Percentiles rank a stretch among this genome's conserved stretches.
phyloP scores from a whole-genome alignment of 2,113 vertebrate species.

The Oryzias melastigma region DNA sequence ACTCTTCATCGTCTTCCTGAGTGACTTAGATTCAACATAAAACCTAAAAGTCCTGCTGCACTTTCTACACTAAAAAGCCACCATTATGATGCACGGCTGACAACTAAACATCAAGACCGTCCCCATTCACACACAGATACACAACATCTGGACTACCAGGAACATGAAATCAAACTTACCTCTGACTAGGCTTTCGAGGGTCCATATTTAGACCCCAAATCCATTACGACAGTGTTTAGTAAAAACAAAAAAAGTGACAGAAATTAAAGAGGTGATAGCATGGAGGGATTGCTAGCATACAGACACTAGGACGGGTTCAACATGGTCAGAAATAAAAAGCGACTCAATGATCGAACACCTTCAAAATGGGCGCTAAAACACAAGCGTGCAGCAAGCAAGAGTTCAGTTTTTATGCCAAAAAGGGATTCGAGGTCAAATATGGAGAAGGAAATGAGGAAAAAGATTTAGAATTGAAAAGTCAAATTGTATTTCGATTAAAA shows the following conservation, averaged over 20 bases:
- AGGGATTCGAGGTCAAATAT: too few relatives aligned
- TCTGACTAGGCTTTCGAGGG: conserved; percentile 67
- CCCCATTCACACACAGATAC: conserved; percentile 27
- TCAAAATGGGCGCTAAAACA: conserved; percentile 14
- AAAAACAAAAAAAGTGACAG: conserved; percentile 65
- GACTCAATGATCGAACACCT: background rate
- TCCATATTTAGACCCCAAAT: conserved; percentile 71
- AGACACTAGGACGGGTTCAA: conserved; percentile 1
- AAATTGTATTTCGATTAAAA: too few relatives aligned
- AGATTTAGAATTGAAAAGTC: too few relatives aligned
- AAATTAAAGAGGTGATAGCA: conserved; percentile 56
- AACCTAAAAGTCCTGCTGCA: background rate
- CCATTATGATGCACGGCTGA: conserved; percentile 2
- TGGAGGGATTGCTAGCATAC: conserved; percentile 39
- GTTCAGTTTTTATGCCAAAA: conserved; percentile 18
- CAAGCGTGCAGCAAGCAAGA: conserved; percentile 16
- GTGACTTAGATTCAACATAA: conserved; percentile 2
- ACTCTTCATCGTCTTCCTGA: background rate
- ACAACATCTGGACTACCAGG: conserved; percentile 24
- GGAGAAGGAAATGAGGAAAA: too few relatives aligned
- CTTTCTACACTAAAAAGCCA: background rate
- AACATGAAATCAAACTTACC: conserved; percentile 69
- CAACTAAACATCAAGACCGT: conserved; percentile 21
- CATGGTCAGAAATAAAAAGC: conserved; percentile 1
- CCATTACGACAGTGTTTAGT: conserved; percentile 73